A percentile compares a stretch with the other conserved stretches of the same genome.
These are phyloP conservation scores for Nudaria mundana DNA, from an alignment of 2,888 invertebrate genomes.

Conservation along the genomic window DNA sequence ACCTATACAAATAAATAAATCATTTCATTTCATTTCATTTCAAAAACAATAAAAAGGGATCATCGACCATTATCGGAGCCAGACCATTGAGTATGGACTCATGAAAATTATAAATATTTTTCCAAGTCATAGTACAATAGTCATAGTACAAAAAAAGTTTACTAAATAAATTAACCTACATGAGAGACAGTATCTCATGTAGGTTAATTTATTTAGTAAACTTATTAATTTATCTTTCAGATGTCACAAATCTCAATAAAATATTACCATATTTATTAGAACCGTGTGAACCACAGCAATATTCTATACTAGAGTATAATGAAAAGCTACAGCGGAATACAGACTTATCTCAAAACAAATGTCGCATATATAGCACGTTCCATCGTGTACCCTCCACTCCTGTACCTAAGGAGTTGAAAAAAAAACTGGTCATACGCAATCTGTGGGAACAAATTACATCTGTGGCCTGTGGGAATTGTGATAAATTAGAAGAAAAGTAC, in stretches of 20 bases:
- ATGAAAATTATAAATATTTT: neutral
- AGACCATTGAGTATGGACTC: neutral
- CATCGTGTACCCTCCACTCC: conserved; percentile 48
- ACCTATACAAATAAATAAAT: no score
- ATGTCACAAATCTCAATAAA: conserved; percentile 30
- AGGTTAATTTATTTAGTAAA: no score
- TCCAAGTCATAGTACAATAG: no score
- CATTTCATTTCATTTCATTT: no score
- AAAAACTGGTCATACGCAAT: conserved; percentile 31
- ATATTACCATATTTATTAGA: conserved; percentile 53
- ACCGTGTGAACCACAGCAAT: conserved; percentile 38
- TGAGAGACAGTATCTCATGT: no score
- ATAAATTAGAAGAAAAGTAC: conserved; percentile 33
- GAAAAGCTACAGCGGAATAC: conserved; percentile 55
- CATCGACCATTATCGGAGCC: no score
- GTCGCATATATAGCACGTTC: conserved; percentile 56
- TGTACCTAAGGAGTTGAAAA: conserved; percentile 11
- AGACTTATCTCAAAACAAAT: conserved; percentile 47
- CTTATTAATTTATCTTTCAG: no score
- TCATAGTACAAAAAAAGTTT: no score
- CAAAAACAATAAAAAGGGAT: no score
- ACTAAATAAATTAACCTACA: no score
- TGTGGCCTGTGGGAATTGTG: conserved; percentile 36
- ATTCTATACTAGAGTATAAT: conserved; percentile 54
- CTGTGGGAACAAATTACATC: conserved; percentile 51